Percentiles rank a stretch among this genome's conserved stretches.
Evolutionary conservation across 2,888 invertebrate species (phyloP).

Genomic region (Lasioglossum malachurum): DNA sequence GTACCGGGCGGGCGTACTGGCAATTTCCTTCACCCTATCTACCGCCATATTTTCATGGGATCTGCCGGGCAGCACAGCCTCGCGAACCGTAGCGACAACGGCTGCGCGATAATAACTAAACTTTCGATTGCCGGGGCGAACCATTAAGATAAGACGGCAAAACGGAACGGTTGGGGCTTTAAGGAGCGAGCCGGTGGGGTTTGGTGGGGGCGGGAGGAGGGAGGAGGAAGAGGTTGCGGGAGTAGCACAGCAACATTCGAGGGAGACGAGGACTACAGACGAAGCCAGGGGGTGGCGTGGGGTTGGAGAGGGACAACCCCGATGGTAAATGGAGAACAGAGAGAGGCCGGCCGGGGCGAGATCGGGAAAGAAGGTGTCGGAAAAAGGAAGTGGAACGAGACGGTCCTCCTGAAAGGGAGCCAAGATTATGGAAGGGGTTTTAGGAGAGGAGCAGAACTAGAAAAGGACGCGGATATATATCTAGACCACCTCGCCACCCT

Average conservation of each 20-base stretch:
- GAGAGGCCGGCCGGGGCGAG: constrained; percentile 11
- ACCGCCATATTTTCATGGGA: constrained; percentile 66
- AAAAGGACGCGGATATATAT: constrained; percentile 63
- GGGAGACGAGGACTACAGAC: background rate
- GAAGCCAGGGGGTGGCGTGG: background rate
- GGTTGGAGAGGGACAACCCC: background rate
- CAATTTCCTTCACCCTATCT: constrained; percentile 71
- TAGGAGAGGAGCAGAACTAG: constrained; percentile 37
- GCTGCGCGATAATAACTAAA: constrained; percentile 77
- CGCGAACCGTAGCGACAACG: constrained; percentile 71
- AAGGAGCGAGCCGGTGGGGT: background rate
- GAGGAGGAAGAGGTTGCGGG: background rate
- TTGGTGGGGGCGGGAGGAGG: background rate
- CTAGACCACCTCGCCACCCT: background rate
- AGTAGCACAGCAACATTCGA: background rate
- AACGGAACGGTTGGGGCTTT: constrained; percentile 46
- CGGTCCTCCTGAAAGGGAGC: constrained; percentile 49
- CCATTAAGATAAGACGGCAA: constrained; percentile 77
- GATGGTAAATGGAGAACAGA: constrained; percentile 22
- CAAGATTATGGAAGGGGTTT: constrained; percentile 28
- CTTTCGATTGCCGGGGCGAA: constrained; percentile 77
- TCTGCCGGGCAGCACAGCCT: constrained; percentile 46
- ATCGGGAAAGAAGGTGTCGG: constrained; percentile 40
- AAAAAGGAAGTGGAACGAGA: constrained; percentile 51
- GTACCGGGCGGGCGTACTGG: constrained; percentile 46